phyloP scores from a whole-genome alignment of 2,797 vertebrate species.

The Peromyscus nudipes region DNA sequence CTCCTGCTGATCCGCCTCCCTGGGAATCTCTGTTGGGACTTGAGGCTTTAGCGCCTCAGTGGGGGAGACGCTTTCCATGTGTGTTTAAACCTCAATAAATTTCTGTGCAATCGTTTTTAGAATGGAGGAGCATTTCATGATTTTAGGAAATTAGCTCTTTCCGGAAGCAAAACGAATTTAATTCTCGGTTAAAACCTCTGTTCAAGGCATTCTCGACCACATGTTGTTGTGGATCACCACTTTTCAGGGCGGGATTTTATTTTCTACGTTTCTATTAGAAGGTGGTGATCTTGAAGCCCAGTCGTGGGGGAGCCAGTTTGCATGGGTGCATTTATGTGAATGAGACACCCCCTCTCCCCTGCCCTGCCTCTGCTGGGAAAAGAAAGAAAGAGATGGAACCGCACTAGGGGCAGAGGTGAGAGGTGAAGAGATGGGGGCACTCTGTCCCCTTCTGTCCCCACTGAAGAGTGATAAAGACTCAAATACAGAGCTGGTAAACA shows the following conservation, averaged over 20 bases:
- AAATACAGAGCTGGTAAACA: background rate
- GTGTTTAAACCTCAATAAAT: background rate
- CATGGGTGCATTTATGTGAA: background rate
- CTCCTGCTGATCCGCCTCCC: no score
- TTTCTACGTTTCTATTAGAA: background rate
- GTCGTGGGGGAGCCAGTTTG: background rate
- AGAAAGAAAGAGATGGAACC: background rate
- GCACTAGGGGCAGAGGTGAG: background rate
- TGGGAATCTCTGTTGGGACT: background rate
- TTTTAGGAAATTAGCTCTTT: background rate
- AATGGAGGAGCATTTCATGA: background rate
- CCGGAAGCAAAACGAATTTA: background rate
- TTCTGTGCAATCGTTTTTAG: conserved; percentile 7
- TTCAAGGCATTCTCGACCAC: background rate
- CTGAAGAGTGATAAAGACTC: background rate
- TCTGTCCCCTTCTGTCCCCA: background rate
- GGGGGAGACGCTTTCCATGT: background rate
- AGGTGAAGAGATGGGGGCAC: background rate
- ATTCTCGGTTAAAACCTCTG: background rate
- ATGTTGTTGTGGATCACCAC: background rate
- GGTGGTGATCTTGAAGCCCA: background rate
- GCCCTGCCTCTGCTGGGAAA: background rate
- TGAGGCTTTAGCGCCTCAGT: background rate
- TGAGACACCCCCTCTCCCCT: background rate
- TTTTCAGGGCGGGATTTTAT: background rate